Evolutionary conservation across 1,140 invertebrate species (phyloP).

Genomic region (Choristoneura fumiferana): DNA sequence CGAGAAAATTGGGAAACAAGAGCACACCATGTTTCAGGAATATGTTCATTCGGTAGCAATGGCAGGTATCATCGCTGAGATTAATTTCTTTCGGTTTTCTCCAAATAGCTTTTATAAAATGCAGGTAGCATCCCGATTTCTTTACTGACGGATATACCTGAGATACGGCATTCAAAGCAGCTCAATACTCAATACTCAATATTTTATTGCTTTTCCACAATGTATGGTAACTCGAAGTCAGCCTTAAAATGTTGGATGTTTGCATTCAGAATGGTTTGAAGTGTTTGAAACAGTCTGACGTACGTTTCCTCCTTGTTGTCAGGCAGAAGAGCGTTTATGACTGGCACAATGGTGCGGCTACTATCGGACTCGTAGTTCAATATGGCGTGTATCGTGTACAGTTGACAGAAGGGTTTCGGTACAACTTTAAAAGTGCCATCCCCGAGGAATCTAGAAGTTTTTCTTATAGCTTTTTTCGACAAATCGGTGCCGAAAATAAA

Average conservation of each 20-base stretch:
- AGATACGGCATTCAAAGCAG: conserved; percentile 5
- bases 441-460: not conserved
- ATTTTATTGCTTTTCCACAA: too few species aligned
- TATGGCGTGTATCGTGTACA: not conserved
- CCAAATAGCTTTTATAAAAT: conserved; percentile 5
- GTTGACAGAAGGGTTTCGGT: conserved; percentile 2
- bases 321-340: not conserved
- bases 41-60: too few species aligned
- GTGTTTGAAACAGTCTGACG: conserved; percentile 3
- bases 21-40: conserved; percentile 3
- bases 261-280: not conserved
- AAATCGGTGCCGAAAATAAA: not conserved
- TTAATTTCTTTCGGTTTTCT: not conserved
- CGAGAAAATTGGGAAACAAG: not conserved
- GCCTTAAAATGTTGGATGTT: conserved; percentile 5
- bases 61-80: not conserved
- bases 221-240: conserved; percentile 7
- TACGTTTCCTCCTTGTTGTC: conserved; percentile 1
- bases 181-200: too few species aligned
- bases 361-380: not conserved
- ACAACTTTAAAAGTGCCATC: conserved; percentile 7
- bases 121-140: conserved; percentile 4
- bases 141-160: not conserved
- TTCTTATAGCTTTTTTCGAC: not conserved
- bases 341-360: not conserved